A percentile compares a stretch with the other conserved stretches of the same genome.
phyloP scores from a whole-genome alignment of 2,113 vertebrate species.

The Nothobranchius kuhntae region DNA sequence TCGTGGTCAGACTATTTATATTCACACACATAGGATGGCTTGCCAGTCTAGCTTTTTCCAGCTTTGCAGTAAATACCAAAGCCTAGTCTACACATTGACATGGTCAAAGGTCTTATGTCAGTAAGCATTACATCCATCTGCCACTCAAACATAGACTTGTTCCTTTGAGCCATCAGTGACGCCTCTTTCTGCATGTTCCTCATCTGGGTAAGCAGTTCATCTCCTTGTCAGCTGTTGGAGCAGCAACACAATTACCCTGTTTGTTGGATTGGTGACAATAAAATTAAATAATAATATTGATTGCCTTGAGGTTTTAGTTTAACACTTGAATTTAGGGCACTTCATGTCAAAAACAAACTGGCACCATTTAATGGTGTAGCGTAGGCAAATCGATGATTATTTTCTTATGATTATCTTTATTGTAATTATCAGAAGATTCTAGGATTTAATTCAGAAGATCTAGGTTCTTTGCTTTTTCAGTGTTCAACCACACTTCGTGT shows the following conservation, averaged over 20 bases:
- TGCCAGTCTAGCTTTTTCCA: no score
- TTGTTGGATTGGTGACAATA: not conserved
- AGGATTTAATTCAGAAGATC: no score
- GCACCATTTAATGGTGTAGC: not conserved
- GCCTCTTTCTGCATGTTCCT: not conserved
- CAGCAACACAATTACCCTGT: not conserved
- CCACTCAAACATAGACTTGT: constrained; percentile 10
- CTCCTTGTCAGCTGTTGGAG: not conserved
- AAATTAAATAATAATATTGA: not conserved
- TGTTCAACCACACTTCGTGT: no score
- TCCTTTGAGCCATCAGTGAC: not conserved
- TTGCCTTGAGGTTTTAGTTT: not conserved
- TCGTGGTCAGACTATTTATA: no score
- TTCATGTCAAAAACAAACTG: constrained; percentile 5
- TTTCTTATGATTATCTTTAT: no score
- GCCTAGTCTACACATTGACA: not conserved
- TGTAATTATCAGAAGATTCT: no score
- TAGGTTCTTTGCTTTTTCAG: no score
- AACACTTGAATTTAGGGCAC: constrained; percentile 9
- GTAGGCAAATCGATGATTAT: no score
- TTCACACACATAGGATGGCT: no score
- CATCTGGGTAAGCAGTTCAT: not conserved
- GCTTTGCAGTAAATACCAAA: not conserved
- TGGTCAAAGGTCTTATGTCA: constrained; percentile 5
- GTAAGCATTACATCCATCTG: constrained; percentile 4